These are phyloP conservation scores for Lochmaea capreae DNA, from an alignment of 2,888 invertebrate species.

Conservation along the genomic window DNA sequence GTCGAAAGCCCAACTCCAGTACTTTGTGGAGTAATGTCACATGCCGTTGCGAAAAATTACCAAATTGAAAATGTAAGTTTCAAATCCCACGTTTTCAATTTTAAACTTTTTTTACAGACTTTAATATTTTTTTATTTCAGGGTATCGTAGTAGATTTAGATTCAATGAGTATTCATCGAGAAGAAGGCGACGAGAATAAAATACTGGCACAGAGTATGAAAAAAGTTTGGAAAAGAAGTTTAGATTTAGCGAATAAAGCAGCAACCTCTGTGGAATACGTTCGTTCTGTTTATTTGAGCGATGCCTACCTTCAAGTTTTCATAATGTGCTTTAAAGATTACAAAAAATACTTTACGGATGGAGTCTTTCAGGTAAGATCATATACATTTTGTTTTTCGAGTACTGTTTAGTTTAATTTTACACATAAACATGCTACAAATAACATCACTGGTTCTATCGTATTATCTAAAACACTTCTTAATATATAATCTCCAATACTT, in stretches of 20 bases:
- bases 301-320: conserved; percentile 83
- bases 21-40: conserved; percentile 77
- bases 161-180: conserved; percentile 71
- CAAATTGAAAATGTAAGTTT: conserved; percentile 70
- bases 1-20: conserved; percentile 82
- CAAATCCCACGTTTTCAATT: neutral
- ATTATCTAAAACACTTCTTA: too few relatives aligned
- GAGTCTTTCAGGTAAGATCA: conserved; percentile 62
- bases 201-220: conserved; percentile 78
- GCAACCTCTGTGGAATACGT: conserved; percentile 67
- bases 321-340: conserved; percentile 82
- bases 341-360: conserved; percentile 69
- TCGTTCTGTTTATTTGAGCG: conserved; percentile 80
- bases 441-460: too few relatives aligned
- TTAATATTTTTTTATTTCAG: conserved; percentile 61
- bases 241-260: conserved; percentile 65
- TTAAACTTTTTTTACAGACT: too few relatives aligned
- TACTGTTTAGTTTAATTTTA: too few relatives aligned
- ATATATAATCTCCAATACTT: too few relatives aligned
- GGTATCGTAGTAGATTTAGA: conserved; percentile 83
- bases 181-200: conserved; percentile 81
- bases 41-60: conserved; percentile 60
- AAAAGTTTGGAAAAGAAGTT: conserved; percentile 74
- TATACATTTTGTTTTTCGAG: neutral
- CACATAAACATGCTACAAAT: too few relatives aligned